Conservation (phyloP, 2,113 vertebrate genomes). For the Podarcis raffonei region DNA sequence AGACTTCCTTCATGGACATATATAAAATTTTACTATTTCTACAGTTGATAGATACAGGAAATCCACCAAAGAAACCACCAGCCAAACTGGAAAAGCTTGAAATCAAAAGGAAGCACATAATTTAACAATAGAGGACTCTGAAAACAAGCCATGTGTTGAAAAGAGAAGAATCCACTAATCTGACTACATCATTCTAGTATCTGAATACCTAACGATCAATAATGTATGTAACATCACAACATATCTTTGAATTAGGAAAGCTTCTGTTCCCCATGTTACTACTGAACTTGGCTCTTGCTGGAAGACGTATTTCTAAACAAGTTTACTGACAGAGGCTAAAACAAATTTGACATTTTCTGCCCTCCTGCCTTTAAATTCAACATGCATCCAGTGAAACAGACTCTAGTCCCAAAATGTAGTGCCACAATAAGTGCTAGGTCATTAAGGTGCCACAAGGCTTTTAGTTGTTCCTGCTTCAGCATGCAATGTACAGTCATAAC, state of each 20-base stretch:
- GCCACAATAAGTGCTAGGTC: background rate
- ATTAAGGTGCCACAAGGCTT: background rate
- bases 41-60: slow-evolving; percentile 56
- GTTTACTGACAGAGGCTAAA: background rate
- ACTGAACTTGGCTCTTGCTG: background rate
- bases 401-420: background rate
- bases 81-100: slow-evolving; percentile 82
- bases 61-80: slow-evolving; percentile 71
- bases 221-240: background rate
- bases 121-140: slow-evolving; percentile 73
- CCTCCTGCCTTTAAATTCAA: background rate
- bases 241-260: background rate
- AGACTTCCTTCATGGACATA: background rate
- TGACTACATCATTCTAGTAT: background rate
- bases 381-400: background rate
- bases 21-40: slow-evolving; percentile 41
- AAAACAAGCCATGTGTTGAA: slow-evolving; percentile 79
- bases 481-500: no score
- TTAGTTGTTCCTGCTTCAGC: background rate
- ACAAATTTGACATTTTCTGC: background rate
- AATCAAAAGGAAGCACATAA: slow-evolving; percentile 57
- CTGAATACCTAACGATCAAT: background rate
- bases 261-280: background rate
- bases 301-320: background rate
- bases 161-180: slow-evolving; percentile 59